Percentiles rank a stretch among this genome's conserved stretches.
These are phyloP conservation scores for Tetrapedia diversipes DNA, from an alignment of 2,888 invertebrate species.

Conservation along the genomic window DNA sequence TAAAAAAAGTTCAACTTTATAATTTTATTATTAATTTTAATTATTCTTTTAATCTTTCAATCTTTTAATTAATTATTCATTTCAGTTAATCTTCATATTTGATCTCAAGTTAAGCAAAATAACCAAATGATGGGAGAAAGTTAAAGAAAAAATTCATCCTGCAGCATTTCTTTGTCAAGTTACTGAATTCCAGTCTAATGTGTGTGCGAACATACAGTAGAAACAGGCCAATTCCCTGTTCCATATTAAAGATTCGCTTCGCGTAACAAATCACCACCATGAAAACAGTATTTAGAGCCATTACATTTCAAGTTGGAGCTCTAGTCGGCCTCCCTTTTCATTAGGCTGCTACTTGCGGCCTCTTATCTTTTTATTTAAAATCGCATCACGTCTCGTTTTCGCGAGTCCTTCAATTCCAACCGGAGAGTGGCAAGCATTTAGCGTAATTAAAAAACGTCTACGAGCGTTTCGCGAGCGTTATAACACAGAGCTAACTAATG, in stretches of 20 bases:
- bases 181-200: too few species aligned
- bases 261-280: background rate
- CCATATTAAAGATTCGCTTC: background rate
- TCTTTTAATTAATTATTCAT: too few species aligned
- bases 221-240: background rate
- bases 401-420: conserved; percentile 26
- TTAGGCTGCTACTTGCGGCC: background rate
- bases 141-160: too few species aligned
- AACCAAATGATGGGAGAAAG: too few species aligned
- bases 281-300: background rate
- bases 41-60: too few species aligned
- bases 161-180: too few species aligned
- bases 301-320: background rate
- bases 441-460: conserved; percentile 41
- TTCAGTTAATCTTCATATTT: too few species aligned
- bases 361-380: conserved; percentile 28
- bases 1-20: too few species aligned
- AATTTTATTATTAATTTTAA: too few species aligned
- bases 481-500: conserved; percentile 24
- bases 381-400: conserved; percentile 14
- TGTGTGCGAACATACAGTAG: background rate
- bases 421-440: conserved; percentile 17
- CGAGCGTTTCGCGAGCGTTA: conserved; percentile 30
- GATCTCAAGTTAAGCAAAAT: too few species aligned
- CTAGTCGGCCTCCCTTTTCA: conserved; percentile 9